Conservation (phyloP, 2,113 vertebrate genomes). For the Oryzias curvinotus region DNA sequence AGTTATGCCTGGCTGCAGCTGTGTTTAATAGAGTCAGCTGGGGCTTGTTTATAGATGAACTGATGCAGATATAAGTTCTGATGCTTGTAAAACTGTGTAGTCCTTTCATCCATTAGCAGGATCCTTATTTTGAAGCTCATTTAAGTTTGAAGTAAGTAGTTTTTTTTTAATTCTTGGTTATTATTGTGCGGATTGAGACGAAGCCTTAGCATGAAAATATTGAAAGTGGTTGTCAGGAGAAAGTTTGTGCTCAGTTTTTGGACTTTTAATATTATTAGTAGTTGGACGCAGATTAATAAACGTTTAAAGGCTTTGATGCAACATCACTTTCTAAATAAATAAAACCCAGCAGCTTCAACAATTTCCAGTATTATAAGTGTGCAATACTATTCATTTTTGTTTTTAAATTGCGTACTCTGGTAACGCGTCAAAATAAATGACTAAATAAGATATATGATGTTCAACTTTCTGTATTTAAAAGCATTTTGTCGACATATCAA, state of each 20-base stretch:
- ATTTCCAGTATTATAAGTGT: too few species aligned
- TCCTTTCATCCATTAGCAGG: background rate
- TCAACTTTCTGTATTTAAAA: background rate
- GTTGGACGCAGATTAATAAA: background rate
- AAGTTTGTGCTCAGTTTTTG: background rate
- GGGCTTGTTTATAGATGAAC: slow-evolving; percentile 6
- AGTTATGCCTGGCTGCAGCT: slow-evolving; percentile 22
- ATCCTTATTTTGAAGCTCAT: too few species aligned
- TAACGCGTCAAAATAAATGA: too few species aligned
- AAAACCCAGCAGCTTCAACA: too few species aligned
- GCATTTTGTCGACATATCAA: background rate
- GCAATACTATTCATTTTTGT: too few species aligned
- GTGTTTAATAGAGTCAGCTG: background rate
- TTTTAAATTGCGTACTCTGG: too few species aligned
- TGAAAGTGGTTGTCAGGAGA: background rate
- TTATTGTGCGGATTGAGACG: background rate
- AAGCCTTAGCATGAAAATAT: background rate
- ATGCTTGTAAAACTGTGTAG: background rate
- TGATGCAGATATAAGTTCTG: slow-evolving; percentile 4
- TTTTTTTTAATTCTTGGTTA: background rate
- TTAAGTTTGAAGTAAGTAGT: background rate
- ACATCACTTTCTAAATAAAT: too few species aligned
- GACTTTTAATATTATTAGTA: background rate
- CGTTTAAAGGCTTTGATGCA: too few species aligned
- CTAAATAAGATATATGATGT: background rate